Conservation (phyloP, 2,113 vertebrate genomes). For the Pleuronectes platessa region DNA sequence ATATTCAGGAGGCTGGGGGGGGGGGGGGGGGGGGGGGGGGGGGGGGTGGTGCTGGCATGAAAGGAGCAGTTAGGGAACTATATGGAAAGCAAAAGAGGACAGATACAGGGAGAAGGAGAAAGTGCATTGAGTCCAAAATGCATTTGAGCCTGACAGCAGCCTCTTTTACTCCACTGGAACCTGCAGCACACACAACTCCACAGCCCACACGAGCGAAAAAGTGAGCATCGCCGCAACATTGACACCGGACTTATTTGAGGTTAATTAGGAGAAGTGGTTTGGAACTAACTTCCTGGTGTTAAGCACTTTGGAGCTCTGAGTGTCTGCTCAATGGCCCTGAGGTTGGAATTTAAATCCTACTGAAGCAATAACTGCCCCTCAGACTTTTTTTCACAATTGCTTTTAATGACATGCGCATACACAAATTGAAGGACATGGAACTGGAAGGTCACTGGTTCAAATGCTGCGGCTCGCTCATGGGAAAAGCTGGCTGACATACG, state of each 20-base stretch:
- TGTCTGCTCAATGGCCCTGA: conserved; percentile 64
- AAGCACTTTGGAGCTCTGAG: conserved; percentile 61
- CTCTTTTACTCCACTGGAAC: conserved; percentile 22
- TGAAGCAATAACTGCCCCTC: conserved; percentile 65
- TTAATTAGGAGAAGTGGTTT: conserved; percentile 78
- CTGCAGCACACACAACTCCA: neutral
- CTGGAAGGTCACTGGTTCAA: conserved; percentile 62
- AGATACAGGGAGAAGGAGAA: conserved; percentile 7
- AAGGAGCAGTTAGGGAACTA: conserved; percentile 16
- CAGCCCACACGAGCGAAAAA: conserved; percentile 36
- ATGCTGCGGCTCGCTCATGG: conserved; percentile 21
- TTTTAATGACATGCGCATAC: conserved; percentile 59
- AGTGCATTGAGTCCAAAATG: conserved; percentile 28
- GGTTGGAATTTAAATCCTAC: conserved; percentile 77
- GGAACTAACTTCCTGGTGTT: conserved; percentile 73
- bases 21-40: neutral
- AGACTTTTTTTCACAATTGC: conserved; percentile 56
- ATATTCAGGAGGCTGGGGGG: conserved; percentile 69
- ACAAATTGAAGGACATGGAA: conserved; percentile 39
- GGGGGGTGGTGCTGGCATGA: neutral
- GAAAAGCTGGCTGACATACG: conserved; percentile 34
- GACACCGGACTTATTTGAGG: conserved; percentile 70
- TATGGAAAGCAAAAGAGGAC: conserved; percentile 29
- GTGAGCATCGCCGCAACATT: conserved; percentile 66
- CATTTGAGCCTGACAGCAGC: conserved; percentile 35